Percentiles rank a stretch among this genome's conserved stretches.
Evolutionary conservation across 2,113 vertebrate species (phyloP).

Genomic region (Odontesthes bonariensis): DNA sequence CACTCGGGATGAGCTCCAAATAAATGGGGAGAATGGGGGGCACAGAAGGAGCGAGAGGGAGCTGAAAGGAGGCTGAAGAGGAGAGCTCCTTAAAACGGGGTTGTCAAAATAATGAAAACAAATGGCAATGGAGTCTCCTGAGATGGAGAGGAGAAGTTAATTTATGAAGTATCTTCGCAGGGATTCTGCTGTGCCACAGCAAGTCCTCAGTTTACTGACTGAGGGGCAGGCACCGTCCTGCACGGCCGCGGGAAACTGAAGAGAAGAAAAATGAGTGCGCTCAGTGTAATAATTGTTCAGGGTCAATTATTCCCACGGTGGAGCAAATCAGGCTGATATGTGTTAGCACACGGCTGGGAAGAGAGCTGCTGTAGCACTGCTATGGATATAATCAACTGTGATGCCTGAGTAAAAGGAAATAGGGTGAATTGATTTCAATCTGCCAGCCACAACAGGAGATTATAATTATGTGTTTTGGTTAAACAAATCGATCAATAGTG

Average conservation of each 20-base stretch:
- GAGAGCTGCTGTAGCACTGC: constrained; percentile 83
- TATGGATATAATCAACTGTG: constrained; percentile 79
- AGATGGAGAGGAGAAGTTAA: constrained; percentile 83
- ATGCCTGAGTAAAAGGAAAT: constrained; percentile 82
- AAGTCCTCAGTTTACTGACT: constrained; percentile 57
- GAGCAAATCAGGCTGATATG: constrained; percentile 85
- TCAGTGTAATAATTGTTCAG: constrained; percentile 86
- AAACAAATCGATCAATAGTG: not conserved
- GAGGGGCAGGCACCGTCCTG: constrained; percentile 16
- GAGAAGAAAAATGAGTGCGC: constrained; percentile 80
- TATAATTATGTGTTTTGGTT: constrained; percentile 19
- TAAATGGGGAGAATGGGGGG: constrained; percentile 57
- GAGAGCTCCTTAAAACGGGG: constrained; percentile 76
- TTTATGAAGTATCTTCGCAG: constrained; percentile 74
- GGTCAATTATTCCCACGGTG: constrained; percentile 93
- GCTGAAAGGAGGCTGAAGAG: constrained; percentile 62
- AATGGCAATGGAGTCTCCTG: constrained; percentile 80
- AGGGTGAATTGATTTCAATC: constrained; percentile 82
- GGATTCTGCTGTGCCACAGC: constrained; percentile 57
- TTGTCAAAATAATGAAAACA: constrained; percentile 88
- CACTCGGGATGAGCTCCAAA: constrained; percentile 78
- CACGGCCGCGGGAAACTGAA: constrained; percentile 44
- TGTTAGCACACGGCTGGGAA: constrained; percentile 81
- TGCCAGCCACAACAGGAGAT: constrained; percentile 23
- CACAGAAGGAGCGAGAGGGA: constrained; percentile 36